Evolutionary conservation across 2,113 vertebrate species (phyloP), one percentile per base, ranked within the genome.

Genomic region (Delphinapterus leucas): DNA sequence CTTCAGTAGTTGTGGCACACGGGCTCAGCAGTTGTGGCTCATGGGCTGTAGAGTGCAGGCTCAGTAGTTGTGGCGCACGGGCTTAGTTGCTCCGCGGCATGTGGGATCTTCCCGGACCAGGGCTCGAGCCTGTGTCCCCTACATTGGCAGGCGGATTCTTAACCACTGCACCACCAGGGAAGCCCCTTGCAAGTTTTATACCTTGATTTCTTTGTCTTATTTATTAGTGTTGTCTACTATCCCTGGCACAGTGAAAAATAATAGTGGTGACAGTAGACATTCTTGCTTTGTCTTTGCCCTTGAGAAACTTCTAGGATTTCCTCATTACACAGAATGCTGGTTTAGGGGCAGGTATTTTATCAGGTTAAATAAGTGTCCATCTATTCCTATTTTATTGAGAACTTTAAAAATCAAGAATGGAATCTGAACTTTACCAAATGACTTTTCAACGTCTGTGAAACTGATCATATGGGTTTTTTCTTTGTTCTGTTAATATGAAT

Each of bases 121-220:
- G 15, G 53, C 53, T 17, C 53, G 0, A 18, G 17, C 15, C 53
- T 1, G 5, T 53, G 53, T 53, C 53, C 53, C 15, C 53, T 53
- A 0, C 53, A 53, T 53, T 6, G 53, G 53, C 53, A 53, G 53
- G 53, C 15, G 15, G 53, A 53, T 6, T 53, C 53, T 53, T 6
- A 53, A 53, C 15, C 53, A 53, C 5, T 17, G 53, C 53, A 18
- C 53, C 53, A 53, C 53, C 1, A 53, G 15, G 53, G 53, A 53
- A 53, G 53, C 49, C 49, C 49, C 49, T 53, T 53, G 26, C 63
- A 77, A 60, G 38, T 91, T 88, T 85, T 93, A 88, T 74, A 53
- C 28, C 28, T 92, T 96, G 20, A 92, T 93, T 49, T 88, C 31
- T 95, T 93, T 93, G 47, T 93, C 85, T 86, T 93, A 53, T 71